A percentile compares a stretch with the other conserved stretches of the same genome.
Evolutionary conservation across 2,797 vertebrate species (phyloP).

Genomic region (Hippopotamyrus pictus): DNA sequence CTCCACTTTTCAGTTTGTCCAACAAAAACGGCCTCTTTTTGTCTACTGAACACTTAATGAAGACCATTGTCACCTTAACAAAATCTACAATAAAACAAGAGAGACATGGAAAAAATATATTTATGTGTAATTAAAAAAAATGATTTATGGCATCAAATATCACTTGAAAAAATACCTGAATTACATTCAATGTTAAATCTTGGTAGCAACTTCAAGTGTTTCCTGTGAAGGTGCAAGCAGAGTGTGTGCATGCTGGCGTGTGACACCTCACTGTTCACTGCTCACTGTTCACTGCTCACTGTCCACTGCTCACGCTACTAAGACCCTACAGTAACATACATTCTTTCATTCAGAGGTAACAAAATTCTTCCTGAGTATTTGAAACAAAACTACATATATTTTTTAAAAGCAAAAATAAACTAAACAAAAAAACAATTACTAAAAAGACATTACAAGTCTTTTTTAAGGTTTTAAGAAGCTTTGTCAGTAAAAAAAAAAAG

Average conservation of each 20-base stretch:
- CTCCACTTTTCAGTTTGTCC: slow-evolving; percentile 60
- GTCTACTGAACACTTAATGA: slow-evolving; percentile 64
- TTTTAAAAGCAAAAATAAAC: slow-evolving; percentile 52
- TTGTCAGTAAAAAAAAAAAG: slow-evolving; percentile 41
- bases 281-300: slow-evolving; percentile 29
- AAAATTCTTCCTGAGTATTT: slow-evolving; percentile 80
- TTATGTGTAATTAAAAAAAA: slow-evolving; percentile 69
- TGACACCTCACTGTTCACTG: slow-evolving; percentile 52
- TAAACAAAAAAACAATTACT: slow-evolving; percentile 49
- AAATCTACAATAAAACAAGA: slow-evolving; percentile 69
- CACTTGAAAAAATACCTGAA: slow-evolving; percentile 78
- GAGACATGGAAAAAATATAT: slow-evolving; percentile 57
- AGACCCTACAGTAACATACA: slow-evolving; percentile 75
- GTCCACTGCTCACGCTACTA: slow-evolving; percentile 55
- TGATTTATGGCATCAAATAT: slow-evolving; percentile 80
- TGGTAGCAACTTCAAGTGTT: slow-evolving; percentile 87
- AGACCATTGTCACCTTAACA: slow-evolving; percentile 69
- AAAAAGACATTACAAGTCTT: slow-evolving; percentile 36
- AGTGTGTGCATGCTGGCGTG: slow-evolving; percentile 57
- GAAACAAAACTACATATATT: slow-evolving; percentile 68
- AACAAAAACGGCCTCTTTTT: slow-evolving; percentile 64
- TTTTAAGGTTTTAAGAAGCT: slow-evolving; percentile 32
- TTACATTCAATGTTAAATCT: slow-evolving; percentile 94
- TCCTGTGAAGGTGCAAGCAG: slow-evolving; percentile 67
- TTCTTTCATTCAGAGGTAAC: slow-evolving; percentile 80